Evolutionary conservation across 2,888 invertebrate species (phyloP).

Genomic region (Clusia tigrina): DNA sequence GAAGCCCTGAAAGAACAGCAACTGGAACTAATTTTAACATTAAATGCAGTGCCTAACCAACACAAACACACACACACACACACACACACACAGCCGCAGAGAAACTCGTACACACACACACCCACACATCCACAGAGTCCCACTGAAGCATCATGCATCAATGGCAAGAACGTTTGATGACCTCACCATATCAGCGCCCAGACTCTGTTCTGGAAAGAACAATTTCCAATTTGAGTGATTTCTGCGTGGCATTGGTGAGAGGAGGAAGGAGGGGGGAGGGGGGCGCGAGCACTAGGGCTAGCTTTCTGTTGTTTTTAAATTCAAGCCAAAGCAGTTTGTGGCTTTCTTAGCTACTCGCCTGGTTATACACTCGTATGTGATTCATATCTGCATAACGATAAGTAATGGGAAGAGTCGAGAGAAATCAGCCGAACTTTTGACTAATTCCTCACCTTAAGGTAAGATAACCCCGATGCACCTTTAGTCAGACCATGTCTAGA

Average conservation of each 20-base stretch:
- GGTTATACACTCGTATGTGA: too few relatives aligned
- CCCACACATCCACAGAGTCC: background rate
- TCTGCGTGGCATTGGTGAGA: background rate
- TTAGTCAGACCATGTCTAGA: too few relatives aligned
- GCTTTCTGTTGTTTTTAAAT: too few relatives aligned
- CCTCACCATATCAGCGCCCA: background rate
- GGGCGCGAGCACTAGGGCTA: too few relatives aligned
- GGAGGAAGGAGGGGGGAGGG: background rate
- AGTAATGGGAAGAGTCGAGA: too few relatives aligned
- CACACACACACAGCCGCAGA: background rate
- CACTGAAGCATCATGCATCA: background rate
- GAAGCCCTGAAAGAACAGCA: background rate
- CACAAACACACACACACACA: conserved; percentile 3
- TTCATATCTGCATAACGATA: too few relatives aligned
- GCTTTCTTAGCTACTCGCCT: too few relatives aligned
- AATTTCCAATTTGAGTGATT: background rate
- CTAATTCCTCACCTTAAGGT: too few relatives aligned
- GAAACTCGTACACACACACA: background rate
- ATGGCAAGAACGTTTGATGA: conserved; percentile 17
- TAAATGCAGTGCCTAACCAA: background rate
- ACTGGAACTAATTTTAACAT: conserved; percentile 1
- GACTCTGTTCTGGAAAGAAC: background rate
- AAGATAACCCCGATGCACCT: too few relatives aligned
- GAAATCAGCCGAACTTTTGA: too few relatives aligned
- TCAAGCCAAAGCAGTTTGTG: too few relatives aligned